A percentile compares a stretch with the other conserved stretches of the same genome.
Evolutionary conservation across 2,797 vertebrate species (phyloP).

Genomic region (Valencia hispanica): DNA sequence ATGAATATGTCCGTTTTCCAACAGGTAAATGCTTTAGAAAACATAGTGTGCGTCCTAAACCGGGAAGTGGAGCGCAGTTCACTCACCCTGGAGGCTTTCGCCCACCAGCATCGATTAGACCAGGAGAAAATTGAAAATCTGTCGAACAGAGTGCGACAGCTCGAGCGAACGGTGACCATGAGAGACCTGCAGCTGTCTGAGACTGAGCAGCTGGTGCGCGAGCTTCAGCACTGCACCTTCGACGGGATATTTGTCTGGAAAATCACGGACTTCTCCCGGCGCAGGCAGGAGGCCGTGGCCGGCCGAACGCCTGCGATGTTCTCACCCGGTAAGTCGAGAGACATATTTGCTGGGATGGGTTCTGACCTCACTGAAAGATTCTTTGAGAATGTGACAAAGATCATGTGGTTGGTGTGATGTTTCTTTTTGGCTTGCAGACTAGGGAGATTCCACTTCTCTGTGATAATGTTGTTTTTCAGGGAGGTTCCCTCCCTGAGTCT

Average conservation of each 20-base stretch:
- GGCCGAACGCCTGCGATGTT: constrained; percentile 94
- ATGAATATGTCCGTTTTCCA: constrained; percentile 37
- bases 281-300: constrained; percentile 90
- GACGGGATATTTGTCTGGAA: constrained; percentile 97
- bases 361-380: neutral
- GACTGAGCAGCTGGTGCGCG: constrained; percentile 86
- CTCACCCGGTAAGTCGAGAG: constrained; percentile 88
- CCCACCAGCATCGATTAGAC: constrained; percentile 89
- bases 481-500: constrained; percentile 17
- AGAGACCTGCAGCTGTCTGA: constrained; percentile 91
- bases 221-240: constrained; percentile 88
- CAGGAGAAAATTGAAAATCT: constrained; percentile 92
- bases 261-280: constrained; percentile 89
- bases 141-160: constrained; percentile 88
- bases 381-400: neutral
- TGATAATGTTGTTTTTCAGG: constrained; percentile 42
- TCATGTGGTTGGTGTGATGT: constrained; percentile 20
- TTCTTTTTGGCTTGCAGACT: constrained; percentile 10
- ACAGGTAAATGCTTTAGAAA: constrained; percentile 90
- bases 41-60: constrained; percentile 94
- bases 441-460: constrained; percentile 39
- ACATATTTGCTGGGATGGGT: neutral
- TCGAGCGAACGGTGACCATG: constrained; percentile 88
- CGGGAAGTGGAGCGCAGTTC: constrained; percentile 92
- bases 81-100: constrained; percentile 84